Evolutionary conservation across 2,113 vertebrate species (phyloP).

Genomic region (Trochalopteron elliotii): DNA sequence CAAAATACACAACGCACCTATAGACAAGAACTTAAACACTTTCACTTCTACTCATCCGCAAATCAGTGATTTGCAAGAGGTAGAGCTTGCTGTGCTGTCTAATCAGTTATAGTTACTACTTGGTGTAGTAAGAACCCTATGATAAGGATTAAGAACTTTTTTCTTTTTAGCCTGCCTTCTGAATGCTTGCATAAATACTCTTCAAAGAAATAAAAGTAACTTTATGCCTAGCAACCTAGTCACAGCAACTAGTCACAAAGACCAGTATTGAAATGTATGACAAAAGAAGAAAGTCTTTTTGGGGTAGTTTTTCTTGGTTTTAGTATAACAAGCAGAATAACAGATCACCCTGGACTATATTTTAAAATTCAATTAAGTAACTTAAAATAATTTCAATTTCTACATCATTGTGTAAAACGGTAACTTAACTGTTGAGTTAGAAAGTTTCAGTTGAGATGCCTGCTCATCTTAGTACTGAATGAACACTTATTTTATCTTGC

Average conservation of each 20-base stretch:
- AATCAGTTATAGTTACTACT: background rate
- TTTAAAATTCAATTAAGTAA: background rate
- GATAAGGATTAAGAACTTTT: background rate
- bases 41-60: background rate
- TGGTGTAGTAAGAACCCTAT: background rate
- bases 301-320: fast-evolving
- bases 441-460: background rate
- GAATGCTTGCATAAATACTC: background rate
- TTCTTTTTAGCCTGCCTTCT: background rate
- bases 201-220: background rate
- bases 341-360: background rate
- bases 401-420: background rate
- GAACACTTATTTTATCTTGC: background rate
- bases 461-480: background rate
- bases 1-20: background rate
- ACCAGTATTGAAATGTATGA: background rate
- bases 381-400: background rate
- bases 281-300: background rate
- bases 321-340: background rate
- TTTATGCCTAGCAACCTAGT: background rate
- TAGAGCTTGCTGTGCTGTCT: background rate
- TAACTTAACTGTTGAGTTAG: background rate
- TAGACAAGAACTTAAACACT: background rate
- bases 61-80: background rate
- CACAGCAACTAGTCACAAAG: background rate